Conservation (phyloP, 2,888 invertebrate genomes). For the Vesta saturnalis region DNA sequence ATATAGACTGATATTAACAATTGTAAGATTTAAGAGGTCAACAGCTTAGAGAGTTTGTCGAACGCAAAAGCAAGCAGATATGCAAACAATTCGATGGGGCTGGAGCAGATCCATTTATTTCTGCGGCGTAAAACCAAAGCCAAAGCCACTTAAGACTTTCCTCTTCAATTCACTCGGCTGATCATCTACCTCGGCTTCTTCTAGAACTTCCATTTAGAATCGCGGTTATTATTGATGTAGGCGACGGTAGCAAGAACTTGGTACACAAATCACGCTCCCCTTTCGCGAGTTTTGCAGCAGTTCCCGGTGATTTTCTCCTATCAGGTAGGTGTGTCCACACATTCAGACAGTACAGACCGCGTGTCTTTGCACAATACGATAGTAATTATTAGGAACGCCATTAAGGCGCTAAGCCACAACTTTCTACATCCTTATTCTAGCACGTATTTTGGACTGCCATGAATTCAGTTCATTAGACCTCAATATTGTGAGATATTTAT, state of each 20-base stretch:
- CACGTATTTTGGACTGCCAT: slow-evolving; percentile 46
- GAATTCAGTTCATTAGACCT: slow-evolving; percentile 50
- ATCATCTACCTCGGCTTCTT: slow-evolving; percentile 47
- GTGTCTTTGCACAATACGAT: slow-evolving; percentile 49
- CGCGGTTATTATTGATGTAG: slow-evolving; percentile 49
- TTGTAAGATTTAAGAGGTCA: slow-evolving; percentile 34
- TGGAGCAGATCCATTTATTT: slow-evolving; percentile 50
- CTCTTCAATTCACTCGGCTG: slow-evolving; percentile 53
- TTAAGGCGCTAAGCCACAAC: slow-evolving; percentile 45
- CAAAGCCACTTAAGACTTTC: slow-evolving; percentile 57
- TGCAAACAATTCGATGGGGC: slow-evolving; percentile 50
- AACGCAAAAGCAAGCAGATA: slow-evolving; percentile 38
- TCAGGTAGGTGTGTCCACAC: slow-evolving; percentile 51
- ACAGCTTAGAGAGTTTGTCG: slow-evolving; percentile 34
- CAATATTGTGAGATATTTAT: slow-evolving; percentile 48
- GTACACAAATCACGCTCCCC: slow-evolving; percentile 52
- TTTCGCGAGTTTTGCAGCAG: slow-evolving; percentile 41
- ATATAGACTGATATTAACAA: slow-evolving; percentile 6
- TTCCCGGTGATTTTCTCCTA: slow-evolving; percentile 39
- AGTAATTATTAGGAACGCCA: slow-evolving; percentile 47
- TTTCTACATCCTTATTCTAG: slow-evolving; percentile 44
- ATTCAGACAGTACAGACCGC: slow-evolving; percentile 45
- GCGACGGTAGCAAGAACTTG: slow-evolving; percentile 48
- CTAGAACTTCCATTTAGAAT: slow-evolving; percentile 42
- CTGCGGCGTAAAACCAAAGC: slow-evolving; percentile 54